Conservation (phyloP, 64 coral and sea anemone genomes). For the Stichodactyla helianthus region DNA sequence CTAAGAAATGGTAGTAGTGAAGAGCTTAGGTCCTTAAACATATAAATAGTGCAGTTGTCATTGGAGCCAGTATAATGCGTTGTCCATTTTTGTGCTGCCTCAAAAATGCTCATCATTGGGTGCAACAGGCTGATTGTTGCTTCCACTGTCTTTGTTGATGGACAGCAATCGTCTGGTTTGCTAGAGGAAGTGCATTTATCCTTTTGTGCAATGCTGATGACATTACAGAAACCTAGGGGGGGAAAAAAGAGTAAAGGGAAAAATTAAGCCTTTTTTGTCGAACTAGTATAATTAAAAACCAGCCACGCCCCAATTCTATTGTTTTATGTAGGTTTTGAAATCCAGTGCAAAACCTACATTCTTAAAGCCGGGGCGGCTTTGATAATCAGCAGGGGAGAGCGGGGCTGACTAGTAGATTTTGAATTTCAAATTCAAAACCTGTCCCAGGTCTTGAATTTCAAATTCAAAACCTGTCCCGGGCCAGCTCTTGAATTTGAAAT, state of each 20-base stretch:
- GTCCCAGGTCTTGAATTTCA: no score
- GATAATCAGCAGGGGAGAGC: no score
- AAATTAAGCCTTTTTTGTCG: background rate
- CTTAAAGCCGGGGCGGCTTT: no score
- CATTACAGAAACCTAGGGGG: constrained; percentile 58
- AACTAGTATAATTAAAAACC: background rate
- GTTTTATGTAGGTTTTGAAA: no score
- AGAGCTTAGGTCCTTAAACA: constrained; percentile 1
- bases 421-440: no score
- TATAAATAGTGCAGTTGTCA: background rate
- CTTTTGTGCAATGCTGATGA: constrained; percentile 47
- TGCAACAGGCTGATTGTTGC: constrained; percentile 36
- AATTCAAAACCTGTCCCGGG: no score
- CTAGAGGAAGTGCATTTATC: constrained; percentile 57
- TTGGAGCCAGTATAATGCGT: background rate
- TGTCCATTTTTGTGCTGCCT: constrained; percentile 68
- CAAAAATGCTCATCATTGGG: constrained; percentile 66
- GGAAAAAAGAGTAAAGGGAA: background rate
- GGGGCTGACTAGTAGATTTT: no score
- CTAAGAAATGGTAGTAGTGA: constrained; percentile 49
- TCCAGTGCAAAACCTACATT: no score
- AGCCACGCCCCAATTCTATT: background rate
- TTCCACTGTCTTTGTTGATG: constrained; percentile 45
- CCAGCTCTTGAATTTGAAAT: no score
- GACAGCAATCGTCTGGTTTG: constrained; percentile 40